Evolutionary conservation across 2,113 vertebrate genomes (phyloP), one percentile per base, ranked within the genome.

Genomic region (Perca flavescens): DNA sequence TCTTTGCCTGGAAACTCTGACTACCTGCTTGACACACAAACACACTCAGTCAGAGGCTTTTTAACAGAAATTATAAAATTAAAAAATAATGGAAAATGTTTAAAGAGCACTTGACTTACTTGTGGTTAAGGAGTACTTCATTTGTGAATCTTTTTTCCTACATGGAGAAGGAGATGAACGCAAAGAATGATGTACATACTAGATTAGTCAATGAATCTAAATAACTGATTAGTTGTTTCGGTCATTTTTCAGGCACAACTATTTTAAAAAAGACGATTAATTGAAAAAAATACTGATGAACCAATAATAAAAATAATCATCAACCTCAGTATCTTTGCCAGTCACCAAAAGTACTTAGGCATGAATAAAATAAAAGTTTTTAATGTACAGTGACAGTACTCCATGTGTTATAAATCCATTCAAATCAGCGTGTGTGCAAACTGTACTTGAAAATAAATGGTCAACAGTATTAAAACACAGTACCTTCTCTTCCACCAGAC

Each of bases 401-500:
- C 0, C 3, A 68, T 17, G 31, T 52, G 21, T 53, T 53, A 25
- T 64, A 16, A 54, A 56, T 49, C 13, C 0, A 25, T 68, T 22
- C 50, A 13, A 50, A 5, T 36, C 2, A 21, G 5, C 22, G 7
- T 19, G 17, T 65, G 53, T 53, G 47, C 3, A 73, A 34, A 34
- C 22, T 31, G 14, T 56, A 46, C 2, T 17, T 21, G 4, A 25
- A 28, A 40, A 64, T 22, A 40, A 58, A 52, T 52, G n/a, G 4
- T 11, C 3, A 69, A 58, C 34, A 36, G 34, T 13, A 66, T 56
- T 57, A 34, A 54, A 12, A 56, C 57, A 25, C 25, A 19, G 13
- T 94, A 97, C 97, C 96, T 97, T 92, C 93, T 95, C 82, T 92
- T 95, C 93, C 68, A 93, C 88, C 95, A 95, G 78, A 97, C 83